Conservation (phyloP, 1,140 invertebrate genomes). For the Ceratina japonica region DNA sequence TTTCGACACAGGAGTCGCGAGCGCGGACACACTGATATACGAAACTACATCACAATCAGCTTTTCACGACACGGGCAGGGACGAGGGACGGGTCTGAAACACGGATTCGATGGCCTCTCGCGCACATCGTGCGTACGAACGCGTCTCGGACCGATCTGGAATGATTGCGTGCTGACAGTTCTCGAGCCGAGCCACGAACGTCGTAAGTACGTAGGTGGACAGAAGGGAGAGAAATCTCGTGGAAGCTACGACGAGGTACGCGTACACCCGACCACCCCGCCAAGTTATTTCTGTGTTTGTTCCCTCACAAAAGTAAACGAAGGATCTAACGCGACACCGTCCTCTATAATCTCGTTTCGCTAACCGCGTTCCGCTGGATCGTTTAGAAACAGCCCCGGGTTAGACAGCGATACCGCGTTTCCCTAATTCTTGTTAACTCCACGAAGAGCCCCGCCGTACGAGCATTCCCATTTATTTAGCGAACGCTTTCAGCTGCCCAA, state of each 20-base stretch:
- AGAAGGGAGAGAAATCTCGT: conserved; percentile 2
- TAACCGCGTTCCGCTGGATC: conserved; percentile 31
- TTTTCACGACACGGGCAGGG: neutral
- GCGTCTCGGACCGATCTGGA: neutral
- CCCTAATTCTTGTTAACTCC: conserved; percentile 7
- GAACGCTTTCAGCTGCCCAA: neutral
- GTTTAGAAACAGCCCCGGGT: conserved; percentile 3
- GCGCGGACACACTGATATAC: neutral
- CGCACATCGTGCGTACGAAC: neutral
- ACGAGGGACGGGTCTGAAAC: too few species aligned
- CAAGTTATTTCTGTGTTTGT: neutral
- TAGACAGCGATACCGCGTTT: conserved; percentile 7
- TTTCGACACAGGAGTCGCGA: neutral
- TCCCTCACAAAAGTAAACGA: conserved; percentile 7
- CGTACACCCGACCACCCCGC: too few species aligned
- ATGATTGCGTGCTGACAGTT: neutral
- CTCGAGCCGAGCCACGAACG: conserved; percentile 5
- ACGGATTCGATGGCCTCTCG: neutral
- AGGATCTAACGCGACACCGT: conserved; percentile 1
- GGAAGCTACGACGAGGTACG: neutral
- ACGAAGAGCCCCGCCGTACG: neutral
- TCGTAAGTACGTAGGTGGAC: neutral
- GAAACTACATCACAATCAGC: too few species aligned
- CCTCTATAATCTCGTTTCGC: conserved; percentile 27
- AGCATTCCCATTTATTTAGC: too few species aligned